Evolutionary conservation across 2,797 vertebrate species (phyloP).

Genomic region (Helarctos malayanus): DNA sequence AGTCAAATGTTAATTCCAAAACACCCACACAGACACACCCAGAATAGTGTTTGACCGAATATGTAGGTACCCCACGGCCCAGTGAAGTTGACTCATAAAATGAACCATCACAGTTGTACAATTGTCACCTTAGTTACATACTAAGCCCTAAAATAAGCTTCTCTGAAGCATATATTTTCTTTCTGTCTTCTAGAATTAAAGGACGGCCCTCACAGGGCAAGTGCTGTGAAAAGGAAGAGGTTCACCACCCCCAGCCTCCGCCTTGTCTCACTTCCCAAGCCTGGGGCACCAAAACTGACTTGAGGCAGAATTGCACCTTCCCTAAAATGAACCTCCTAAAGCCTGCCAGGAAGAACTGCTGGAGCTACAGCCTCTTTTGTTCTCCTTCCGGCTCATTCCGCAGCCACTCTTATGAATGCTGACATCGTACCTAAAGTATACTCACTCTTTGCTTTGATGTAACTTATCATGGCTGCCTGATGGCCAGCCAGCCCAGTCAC

Average conservation of each 20-base stretch:
- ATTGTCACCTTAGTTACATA: not conserved
- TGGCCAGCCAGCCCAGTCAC: not conserved
- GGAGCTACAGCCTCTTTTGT: not conserved
- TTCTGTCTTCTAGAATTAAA: slow-evolving; percentile 35
- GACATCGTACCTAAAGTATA: slow-evolving; percentile 3
- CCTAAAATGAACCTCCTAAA: not conserved
- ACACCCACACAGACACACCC: not conserved
- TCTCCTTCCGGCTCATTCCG: not conserved
- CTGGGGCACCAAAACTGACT: not conserved
- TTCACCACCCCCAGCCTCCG: not conserved
- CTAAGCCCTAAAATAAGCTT: slow-evolving; percentile 11
- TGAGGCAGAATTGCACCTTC: not conserved
- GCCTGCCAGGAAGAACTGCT: not conserved
- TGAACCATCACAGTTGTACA: not conserved
- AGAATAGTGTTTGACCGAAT: not conserved
- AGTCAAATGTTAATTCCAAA: slow-evolving; percentile 13
- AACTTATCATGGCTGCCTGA: not conserved
- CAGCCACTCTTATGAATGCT: not conserved
- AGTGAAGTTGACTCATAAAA: not conserved
- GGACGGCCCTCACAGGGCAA: not conserved
- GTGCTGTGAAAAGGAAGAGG: not conserved
- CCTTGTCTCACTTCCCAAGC: not conserved
- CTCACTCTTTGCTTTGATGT: not conserved
- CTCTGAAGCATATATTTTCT: not conserved
- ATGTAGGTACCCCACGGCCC: not conserved